Evolutionary conservation across 2,888 invertebrate genomes (phyloP).

Genomic region (Brassicogethes aeneus): DNA sequence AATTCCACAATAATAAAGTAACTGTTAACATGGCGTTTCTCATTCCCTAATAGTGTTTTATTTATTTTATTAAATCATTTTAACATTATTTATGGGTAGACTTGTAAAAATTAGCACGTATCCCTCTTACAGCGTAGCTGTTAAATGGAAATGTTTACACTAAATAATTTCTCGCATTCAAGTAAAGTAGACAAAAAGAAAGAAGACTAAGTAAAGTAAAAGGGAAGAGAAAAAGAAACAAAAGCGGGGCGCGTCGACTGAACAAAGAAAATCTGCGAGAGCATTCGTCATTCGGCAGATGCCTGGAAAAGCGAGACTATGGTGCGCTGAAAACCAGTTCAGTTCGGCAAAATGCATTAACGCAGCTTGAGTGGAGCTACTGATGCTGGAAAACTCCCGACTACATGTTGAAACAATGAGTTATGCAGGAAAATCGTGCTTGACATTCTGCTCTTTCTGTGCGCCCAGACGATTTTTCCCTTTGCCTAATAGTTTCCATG

Average conservation of each 20-base stretch:
- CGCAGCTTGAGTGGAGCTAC: conserved; percentile 4
- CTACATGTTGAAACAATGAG: conserved; percentile 6
- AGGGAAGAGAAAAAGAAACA: too few relatives aligned
- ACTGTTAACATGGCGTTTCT: too few relatives aligned
- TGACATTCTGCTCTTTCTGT: conserved; percentile 1
- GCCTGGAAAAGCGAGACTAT: conserved; percentile 6
- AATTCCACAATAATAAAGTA: too few relatives aligned
- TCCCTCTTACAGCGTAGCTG: not conserved
- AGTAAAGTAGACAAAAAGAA: not conserved
- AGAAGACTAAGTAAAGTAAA: too few relatives aligned
- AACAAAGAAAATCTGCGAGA: conserved; percentile 11
- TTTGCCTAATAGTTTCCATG: not conserved
- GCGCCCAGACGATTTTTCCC: not conserved
- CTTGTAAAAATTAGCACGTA: too few relatives aligned
- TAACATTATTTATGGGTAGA: too few relatives aligned
- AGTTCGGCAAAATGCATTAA: conserved; percentile 6
- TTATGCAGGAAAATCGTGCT: conserved; percentile 7
- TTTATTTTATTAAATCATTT: too few relatives aligned
- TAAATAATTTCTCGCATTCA: conserved; percentile 1
- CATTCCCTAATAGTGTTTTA: too few relatives aligned
- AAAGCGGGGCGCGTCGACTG: not conserved
- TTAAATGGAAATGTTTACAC: conserved; percentile 1
- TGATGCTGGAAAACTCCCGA: conserved; percentile 4
- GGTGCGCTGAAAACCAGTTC: conserved; percentile 2
- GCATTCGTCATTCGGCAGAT: conserved; percentile 12